Percentiles rank a stretch among this genome's conserved stretches.
These are phyloP conservation scores for Butorides virescens DNA, from an alignment of 2,113 vertebrate genomes.

Conservation along the genomic window DNA sequence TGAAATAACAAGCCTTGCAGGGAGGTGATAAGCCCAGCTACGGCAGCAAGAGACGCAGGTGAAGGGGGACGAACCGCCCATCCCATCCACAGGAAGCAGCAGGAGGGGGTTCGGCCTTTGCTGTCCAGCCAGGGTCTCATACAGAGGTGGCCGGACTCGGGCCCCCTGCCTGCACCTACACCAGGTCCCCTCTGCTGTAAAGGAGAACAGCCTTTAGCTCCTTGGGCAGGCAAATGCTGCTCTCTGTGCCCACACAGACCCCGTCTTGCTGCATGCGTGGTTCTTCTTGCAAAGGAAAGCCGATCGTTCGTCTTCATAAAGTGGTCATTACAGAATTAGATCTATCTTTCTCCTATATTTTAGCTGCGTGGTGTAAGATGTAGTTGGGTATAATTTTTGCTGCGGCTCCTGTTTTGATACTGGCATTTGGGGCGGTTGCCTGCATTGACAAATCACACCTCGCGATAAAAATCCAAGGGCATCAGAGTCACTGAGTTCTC, in stretches of 20 bases:
- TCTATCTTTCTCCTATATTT: not conserved
- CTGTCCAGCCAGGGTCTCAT: not conserved
- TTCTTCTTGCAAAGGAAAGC: not conserved
- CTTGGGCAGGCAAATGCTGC: not conserved
- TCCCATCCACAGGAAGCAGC: not conserved
- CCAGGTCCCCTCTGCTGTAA: rapidly evolving
- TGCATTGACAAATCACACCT: not conserved
- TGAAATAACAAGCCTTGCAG: not conserved
- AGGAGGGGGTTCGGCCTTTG: not conserved
- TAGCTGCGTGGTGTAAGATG: not conserved
- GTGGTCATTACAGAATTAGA: not conserved
- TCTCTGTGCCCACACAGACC: not conserved
- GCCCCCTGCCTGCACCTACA: not conserved
- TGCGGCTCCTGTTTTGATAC: not conserved
- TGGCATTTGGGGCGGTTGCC: too few relatives aligned
- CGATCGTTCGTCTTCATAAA: rapidly evolving
- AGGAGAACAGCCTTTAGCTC: not conserved
- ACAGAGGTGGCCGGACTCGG: rapidly evolving
- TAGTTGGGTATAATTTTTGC: not conserved
- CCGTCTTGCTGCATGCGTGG: not conserved
- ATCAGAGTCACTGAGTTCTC: not conserved
- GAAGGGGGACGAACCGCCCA: rapidly evolving
- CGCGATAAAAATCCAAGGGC: not conserved
- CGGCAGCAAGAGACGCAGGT: not conserved
- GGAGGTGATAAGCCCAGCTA: not conserved